phyloP scores from a whole-genome alignment of 2,797 vertebrate genomes.

The Decapterus maruadsi region DNA sequence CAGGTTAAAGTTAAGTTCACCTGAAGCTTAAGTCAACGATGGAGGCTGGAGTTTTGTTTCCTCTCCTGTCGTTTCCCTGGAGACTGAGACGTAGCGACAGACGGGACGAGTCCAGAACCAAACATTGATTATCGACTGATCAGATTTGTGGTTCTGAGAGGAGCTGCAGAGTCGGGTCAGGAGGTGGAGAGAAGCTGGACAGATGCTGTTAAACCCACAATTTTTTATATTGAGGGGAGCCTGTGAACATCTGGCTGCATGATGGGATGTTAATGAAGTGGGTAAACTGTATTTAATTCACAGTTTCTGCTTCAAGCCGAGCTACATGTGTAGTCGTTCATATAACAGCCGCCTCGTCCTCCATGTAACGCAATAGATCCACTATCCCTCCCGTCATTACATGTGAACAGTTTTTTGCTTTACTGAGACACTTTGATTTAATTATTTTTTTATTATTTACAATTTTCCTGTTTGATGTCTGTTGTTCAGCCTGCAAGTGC shows the following conservation, averaged over 20 bases:
- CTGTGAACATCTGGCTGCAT: not conserved
- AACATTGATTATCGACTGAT: no score
- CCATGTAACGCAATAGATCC: not conserved
- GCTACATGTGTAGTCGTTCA: no score
- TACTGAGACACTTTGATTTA: no score
- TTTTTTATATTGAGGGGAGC: no score
- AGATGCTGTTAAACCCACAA: no score
- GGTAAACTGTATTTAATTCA: not conserved
- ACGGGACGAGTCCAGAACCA: no score
- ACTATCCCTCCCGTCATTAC: not conserved
- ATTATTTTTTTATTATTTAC: no score
- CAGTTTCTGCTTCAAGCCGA: not conserved
- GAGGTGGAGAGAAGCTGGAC: no score
- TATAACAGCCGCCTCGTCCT: not conserved
- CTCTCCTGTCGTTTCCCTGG: not conserved
- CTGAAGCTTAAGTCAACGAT: not conserved
- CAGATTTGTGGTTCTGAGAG: not conserved
- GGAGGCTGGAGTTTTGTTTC: not conserved
- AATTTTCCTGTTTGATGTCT: not conserved
- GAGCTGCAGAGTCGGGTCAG: not conserved
- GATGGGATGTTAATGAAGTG: not conserved
- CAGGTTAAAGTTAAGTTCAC: not conserved
- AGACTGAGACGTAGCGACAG: not conserved
- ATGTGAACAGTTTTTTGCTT: no score
- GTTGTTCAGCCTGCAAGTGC: constrained; percentile 93